Conservation (phyloP, 2,797 vertebrate species). For the Tapera naevia region DNA sequence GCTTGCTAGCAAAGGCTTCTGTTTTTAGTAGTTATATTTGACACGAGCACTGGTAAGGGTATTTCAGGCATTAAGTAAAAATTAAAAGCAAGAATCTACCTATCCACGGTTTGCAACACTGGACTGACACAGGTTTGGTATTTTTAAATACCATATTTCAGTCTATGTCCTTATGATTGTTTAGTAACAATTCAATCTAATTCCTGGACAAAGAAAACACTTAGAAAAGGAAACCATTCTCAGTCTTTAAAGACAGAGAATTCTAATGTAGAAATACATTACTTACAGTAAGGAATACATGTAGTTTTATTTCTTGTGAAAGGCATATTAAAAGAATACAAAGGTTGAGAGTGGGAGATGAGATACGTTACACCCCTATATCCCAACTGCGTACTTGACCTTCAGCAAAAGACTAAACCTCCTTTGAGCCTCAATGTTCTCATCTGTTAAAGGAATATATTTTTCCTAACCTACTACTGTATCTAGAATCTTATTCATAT, state of each 20-base stretch:
- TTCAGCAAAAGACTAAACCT: constrained; percentile 10
- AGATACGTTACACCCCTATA: neutral
- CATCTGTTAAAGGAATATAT: neutral
- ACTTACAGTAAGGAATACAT: neutral
- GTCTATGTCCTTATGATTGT: neutral
- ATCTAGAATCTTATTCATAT: neutral
- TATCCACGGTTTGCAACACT: neutral
- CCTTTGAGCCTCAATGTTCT: neutral
- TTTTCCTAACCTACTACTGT: neutral
- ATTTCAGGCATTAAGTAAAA: neutral
- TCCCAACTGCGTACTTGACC: neutral
- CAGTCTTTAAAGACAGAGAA: neutral
- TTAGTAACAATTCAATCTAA: neutral
- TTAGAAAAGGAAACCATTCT: neutral
- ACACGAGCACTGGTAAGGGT: neutral
- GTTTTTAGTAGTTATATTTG: neutral
- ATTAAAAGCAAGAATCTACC: neutral
- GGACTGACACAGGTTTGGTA: neutral
- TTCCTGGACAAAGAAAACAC: neutral
- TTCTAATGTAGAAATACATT: neutral
- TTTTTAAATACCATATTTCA: neutral
- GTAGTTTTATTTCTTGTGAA: neutral
- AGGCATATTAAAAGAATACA: neutral
- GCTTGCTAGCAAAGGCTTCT: neutral
- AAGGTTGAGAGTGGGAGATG: neutral